Percentiles rank a stretch among this genome's conserved stretches.
Evolutionary conservation across 2,888 invertebrate genomes (phyloP).

Genomic region (Craniophora ligustri): DNA sequence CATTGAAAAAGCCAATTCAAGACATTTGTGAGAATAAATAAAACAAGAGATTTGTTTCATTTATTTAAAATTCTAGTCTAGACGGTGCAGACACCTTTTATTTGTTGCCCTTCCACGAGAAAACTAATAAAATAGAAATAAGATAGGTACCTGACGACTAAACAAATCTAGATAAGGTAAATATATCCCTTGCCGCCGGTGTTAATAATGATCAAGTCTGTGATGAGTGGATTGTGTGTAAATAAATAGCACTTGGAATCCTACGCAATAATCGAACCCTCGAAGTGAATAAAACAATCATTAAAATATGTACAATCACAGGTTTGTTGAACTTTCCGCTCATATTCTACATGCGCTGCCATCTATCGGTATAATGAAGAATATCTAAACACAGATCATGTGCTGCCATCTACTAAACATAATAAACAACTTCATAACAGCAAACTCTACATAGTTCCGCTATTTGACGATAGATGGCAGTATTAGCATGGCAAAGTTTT

Average conservation of each 20-base stretch:
- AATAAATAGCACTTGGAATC: conserved; percentile 42
- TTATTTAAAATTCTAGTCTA: too few relatives aligned
- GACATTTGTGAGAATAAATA: too few relatives aligned
- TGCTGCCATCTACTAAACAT: conserved; percentile 32
- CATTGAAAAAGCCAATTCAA: too few relatives aligned
- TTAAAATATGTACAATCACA: conserved; percentile 50
- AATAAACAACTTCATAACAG: not conserved
- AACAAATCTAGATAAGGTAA: conserved; percentile 2
- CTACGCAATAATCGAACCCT: conserved; percentile 51
- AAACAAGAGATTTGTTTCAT: too few relatives aligned
- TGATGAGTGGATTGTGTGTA: conserved; percentile 28
- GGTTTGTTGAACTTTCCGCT: conserved; percentile 51
- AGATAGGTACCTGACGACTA: not conserved
- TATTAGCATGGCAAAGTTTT: conserved; percentile 6
- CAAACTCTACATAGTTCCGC: conserved; percentile 4
- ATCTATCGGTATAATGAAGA: conserved; percentile 31
- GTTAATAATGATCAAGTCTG: conserved; percentile 34
- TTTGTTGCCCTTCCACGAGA: too few relatives aligned
- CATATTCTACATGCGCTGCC: conserved; percentile 17
- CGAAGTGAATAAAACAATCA: conserved; percentile 44
- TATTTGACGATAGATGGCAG: conserved; percentile 53
- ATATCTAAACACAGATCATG: not conserved
- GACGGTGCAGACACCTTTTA: too few relatives aligned
- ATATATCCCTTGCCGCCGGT: conserved; percentile 13
- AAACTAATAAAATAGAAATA: conserved; percentile 16